A percentile compares a stretch with the other conserved stretches of the same genome.
phyloP scores from a whole-genome alignment of 2,113 vertebrate species.

The Orientallactaga bullata region DNA sequence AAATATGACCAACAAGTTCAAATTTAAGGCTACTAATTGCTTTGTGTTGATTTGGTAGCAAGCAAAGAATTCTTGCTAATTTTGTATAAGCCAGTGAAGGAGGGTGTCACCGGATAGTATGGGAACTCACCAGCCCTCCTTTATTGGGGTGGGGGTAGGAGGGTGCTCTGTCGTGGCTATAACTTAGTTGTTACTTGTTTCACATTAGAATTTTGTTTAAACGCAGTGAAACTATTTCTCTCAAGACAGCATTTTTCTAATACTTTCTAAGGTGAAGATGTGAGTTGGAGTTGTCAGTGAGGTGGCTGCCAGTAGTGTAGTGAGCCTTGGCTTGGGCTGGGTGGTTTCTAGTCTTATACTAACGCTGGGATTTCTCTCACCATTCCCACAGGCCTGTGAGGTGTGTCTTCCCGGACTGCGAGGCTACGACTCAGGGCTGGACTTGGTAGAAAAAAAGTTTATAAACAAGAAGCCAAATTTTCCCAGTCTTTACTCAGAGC shows the following conservation, averaged over 20 bases:
- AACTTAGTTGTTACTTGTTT: slow-evolving; percentile 33
- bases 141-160: not conserved
- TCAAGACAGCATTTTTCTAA: slow-evolving; percentile 14
- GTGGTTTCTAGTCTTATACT: slow-evolving; percentile 3
- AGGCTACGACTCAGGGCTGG: slow-evolving; percentile 25
- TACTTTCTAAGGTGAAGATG: not conserved
- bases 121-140: not conserved
- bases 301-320: not conserved
- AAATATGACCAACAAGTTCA: not conserved
- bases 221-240: not conserved
- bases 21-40: not conserved
- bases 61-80: slow-evolving; percentile 19
- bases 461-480: slow-evolving; percentile 48
- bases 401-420: not conserved
- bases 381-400: slow-evolving; percentile 53
- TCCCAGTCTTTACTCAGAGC: slow-evolving; percentile 28
- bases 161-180: not conserved
- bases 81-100: not conserved
- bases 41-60: slow-evolving; percentile 17
- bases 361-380: slow-evolving; percentile 69
- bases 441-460: slow-evolving; percentile 64
- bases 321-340: accelerated
- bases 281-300: not conserved
- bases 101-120: not conserved
- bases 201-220: not conserved